These are phyloP conservation scores for Altica lythri DNA, from an alignment of 2,888 invertebrate species.

Conservation along the genomic window DNA sequence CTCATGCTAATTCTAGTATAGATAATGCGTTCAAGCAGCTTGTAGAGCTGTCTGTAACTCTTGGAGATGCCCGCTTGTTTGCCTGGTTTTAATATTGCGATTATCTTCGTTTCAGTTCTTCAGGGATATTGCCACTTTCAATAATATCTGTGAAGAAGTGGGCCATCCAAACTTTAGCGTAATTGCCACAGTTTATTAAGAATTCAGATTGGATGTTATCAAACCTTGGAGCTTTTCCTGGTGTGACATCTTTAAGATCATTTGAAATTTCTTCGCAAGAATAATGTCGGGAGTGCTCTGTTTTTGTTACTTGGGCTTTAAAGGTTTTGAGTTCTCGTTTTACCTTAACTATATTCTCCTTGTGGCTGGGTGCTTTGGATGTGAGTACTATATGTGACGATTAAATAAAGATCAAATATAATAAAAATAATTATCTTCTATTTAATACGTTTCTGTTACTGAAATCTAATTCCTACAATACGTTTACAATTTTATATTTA, in stretches of 20 bases:
- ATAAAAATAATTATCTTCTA: too few species aligned
- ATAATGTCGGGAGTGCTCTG: conserved; percentile 3
- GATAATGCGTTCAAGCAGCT: conserved; percentile 26
- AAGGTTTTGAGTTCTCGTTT: conserved; percentile 24
- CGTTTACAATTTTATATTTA: too few species aligned
- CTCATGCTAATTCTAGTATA: conserved; percentile 28
- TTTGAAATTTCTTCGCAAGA: neutral
- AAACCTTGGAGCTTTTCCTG: conserved; percentile 16
- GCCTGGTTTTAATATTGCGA: conserved; percentile 26
- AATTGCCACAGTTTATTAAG: conserved; percentile 9
- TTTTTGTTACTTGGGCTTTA: conserved; percentile 3
- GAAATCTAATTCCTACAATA: too few species aligned
- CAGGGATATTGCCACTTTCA: conserved; percentile 3
- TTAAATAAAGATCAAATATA: too few species aligned
- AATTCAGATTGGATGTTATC: conserved; percentile 22
- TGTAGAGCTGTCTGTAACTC: conserved; percentile 17
- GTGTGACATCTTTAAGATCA: conserved; percentile 1
- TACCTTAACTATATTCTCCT: too few species aligned
- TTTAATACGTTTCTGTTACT: too few species aligned
- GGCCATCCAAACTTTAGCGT: conserved; percentile 14
- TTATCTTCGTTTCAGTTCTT: conserved; percentile 14
- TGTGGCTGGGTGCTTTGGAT: too few species aligned
- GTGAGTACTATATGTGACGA: too few species aligned
- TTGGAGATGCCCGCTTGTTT: conserved; percentile 12
- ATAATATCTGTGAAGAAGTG: conserved; percentile 15